Conservation (phyloP, 2,888 invertebrate species). For the Danaus chrysippus region DNA sequence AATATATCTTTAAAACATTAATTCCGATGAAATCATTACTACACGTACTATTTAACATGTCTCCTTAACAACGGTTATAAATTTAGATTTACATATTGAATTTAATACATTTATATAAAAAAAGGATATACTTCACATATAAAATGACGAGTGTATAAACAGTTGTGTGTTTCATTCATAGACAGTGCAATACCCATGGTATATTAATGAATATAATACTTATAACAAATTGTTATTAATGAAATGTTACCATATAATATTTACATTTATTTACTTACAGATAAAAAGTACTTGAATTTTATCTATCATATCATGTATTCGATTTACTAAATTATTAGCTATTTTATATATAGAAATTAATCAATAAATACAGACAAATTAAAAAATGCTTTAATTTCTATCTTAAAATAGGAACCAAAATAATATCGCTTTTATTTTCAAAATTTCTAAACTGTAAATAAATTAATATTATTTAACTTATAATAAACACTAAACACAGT, state of each 20-base stretch:
- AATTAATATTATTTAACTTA: constrained; percentile 59
- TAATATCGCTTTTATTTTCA: constrained; percentile 22
- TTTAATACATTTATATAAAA: neutral
- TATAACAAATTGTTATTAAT: constrained; percentile 14
- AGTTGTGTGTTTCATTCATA: constrained; percentile 15
- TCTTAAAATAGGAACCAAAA: constrained; percentile 77
- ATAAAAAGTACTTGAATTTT: constrained; percentile 8
- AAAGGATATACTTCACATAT: constrained; percentile 9
- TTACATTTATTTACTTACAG: constrained; percentile 26
- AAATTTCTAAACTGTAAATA: constrained; percentile 46
- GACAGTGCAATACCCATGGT: constrained; percentile 17
- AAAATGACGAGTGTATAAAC: neutral
- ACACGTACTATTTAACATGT: constrained; percentile 14
- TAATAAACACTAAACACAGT: constrained; percentile 51
- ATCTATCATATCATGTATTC: constrained; percentile 15
- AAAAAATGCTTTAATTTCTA: constrained; percentile 57
- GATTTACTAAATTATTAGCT: constrained; percentile 21
- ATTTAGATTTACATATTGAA: neutral
- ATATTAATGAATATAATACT: constrained; percentile 9
- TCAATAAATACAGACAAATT: constrained; percentile 64
- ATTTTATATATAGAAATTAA: constrained; percentile 23
- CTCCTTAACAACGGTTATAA: constrained; percentile 24
- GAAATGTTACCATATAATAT: constrained; percentile 19
- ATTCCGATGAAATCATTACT: constrained; percentile 3
- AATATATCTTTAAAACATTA: neutral